phyloP scores from a whole-genome alignment of 2,113 vertebrate genomes.

The Sclerurus mexicanus region DNA sequence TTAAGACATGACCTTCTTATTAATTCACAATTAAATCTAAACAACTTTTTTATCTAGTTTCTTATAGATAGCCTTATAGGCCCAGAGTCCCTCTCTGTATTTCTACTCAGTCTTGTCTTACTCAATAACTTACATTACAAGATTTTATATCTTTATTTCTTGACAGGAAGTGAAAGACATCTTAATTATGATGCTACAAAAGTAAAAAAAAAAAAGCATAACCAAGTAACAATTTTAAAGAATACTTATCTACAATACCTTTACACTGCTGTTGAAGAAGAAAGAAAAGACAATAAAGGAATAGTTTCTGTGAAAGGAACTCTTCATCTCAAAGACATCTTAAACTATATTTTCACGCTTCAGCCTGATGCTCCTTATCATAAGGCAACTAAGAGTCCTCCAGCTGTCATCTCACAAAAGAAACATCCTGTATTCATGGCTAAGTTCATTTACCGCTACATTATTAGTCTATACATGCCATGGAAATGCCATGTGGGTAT shows the following conservation, averaged over 20 bases:
- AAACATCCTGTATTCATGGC: neutral
- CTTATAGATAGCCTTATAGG: neutral
- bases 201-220: neutral
- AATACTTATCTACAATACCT: neutral
- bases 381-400: neutral
- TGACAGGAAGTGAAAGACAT: neutral
- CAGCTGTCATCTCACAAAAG: neutral
- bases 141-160: neutral
- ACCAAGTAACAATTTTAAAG: neutral
- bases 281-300: neutral
- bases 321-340: neutral
- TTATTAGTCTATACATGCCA: neutral
- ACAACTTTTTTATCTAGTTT: neutral
- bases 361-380: neutral
- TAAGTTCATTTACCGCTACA: neutral
- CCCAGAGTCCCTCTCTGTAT: neutral
- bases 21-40: neutral
- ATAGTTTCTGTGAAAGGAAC: neutral
- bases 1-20: neutral
- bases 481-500: neutral
- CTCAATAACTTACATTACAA: neutral
- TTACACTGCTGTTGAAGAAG: neutral
- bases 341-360: neutral
- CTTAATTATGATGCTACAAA: neutral
- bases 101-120: neutral